Evolutionary conservation across 2,888 invertebrate genomes (phyloP).

Genomic region (Sylvicola cinctus): DNA sequence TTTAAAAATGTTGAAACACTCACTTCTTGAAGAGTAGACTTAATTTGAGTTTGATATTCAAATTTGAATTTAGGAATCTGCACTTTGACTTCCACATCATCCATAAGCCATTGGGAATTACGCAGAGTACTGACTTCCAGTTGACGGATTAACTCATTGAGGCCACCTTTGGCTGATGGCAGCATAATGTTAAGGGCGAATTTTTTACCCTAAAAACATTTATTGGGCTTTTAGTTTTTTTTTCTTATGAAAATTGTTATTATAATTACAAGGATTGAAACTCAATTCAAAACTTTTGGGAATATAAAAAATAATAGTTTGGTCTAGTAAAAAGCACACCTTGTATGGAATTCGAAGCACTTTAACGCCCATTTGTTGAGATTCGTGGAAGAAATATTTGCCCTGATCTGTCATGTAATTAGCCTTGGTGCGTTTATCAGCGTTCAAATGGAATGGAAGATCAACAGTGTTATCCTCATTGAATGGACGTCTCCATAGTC

Average conservation of each 20-base stretch:
- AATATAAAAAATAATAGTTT: no score
- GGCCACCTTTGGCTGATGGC: slow-evolving; percentile 40
- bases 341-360: slow-evolving; percentile 53
- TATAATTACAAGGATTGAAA: no score
- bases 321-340: no score
- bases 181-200: slow-evolving; percentile 53
- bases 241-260: slow-evolving; percentile 5
- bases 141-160: slow-evolving; percentile 34
- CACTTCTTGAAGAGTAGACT: slow-evolving; percentile 39
- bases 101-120: slow-evolving; percentile 34
- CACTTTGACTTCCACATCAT: slow-evolving; percentile 36
- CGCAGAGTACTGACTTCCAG: slow-evolving; percentile 34
- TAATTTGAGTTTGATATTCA: slow-evolving; percentile 41
- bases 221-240: no score
- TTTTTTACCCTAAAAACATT: slow-evolving; percentile 48
- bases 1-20: slow-evolving; percentile 8
- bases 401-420: slow-evolving; percentile 49
- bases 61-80: slow-evolving; percentile 55
- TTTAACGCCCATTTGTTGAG: slow-evolving; percentile 40
- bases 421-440: slow-evolving; percentile 26
- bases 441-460: slow-evolving; percentile 37
- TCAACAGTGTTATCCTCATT: slow-evolving; percentile 33
- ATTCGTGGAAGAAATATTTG: slow-evolving; percentile 41
- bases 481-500: slow-evolving; percentile 54
- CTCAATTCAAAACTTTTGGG: no score